phyloP scores from a whole-genome alignment of 53 echinoderm and acorn worm species.

The Hippasteria phrygiana region DNA sequence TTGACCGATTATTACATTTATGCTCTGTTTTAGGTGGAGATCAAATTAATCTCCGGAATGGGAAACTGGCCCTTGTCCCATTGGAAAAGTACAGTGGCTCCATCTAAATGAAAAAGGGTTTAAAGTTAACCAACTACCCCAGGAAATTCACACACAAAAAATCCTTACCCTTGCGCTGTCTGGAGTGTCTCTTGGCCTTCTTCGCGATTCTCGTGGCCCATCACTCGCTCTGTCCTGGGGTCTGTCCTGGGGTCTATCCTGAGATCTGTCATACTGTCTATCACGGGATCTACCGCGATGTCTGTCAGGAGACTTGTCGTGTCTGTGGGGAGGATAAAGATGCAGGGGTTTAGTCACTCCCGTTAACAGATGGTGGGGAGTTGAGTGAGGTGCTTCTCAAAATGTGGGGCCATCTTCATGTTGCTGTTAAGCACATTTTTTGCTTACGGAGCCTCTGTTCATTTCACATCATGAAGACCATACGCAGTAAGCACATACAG shows the following conservation, averaged over 20 bases:
- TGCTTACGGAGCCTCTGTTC: too few species aligned
- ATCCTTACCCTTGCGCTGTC: constrained; percentile 81
- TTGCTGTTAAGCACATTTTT: too few species aligned
- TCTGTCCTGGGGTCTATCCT: constrained; percentile 65
- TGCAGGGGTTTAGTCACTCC: background rate
- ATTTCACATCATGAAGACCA: too few species aligned
- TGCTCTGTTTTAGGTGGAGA: too few species aligned
- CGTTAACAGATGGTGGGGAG: background rate
- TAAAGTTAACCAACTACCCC: background rate
- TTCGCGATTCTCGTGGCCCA: constrained; percentile 55
- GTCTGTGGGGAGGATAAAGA: constrained; percentile 48
- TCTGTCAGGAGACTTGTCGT: constrained; percentile 68
- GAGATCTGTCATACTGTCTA: constrained; percentile 59
- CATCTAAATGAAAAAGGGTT: too few species aligned
- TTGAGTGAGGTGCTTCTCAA: background rate
- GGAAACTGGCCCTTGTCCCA: too few species aligned
- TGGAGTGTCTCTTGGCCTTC: constrained; percentile 69
- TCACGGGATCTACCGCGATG: constrained; percentile 55
- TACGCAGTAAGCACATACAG: too few species aligned
- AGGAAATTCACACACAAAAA: background rate
- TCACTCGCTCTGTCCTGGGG: constrained; percentile 61
- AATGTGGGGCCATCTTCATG: background rate
- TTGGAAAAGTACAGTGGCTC: too few species aligned
- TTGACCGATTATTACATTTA: too few species aligned
- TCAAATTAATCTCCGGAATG: too few species aligned